phyloP scores from a whole-genome alignment of 1,140 invertebrate genomes.

The Hycleus cichorii region DNA sequence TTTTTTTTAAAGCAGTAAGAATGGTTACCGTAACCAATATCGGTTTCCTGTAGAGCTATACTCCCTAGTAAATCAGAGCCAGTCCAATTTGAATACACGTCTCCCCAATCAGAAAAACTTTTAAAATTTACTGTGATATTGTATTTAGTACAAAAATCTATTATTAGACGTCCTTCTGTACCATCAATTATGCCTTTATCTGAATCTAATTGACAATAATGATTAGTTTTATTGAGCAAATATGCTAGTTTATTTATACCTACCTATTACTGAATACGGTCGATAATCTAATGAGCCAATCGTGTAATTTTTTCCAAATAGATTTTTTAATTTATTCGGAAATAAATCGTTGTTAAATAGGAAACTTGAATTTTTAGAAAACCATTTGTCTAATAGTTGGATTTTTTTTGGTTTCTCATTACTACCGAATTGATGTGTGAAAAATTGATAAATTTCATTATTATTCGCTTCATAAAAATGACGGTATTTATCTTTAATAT shows the following conservation, averaged over 20 bases:
- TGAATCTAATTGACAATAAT: neutral
- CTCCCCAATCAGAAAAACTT: slow-evolving; percentile 2
- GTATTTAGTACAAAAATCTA: slow-evolving; percentile 2
- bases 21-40: slow-evolving; percentile 2
- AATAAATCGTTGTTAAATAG: slow-evolving; percentile 10
- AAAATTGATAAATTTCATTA: slow-evolving; percentile 1
- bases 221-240: neutral
- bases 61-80: slow-evolving; percentile 1
- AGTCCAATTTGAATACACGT: slow-evolving; percentile 8
- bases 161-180: slow-evolving; percentile 1
- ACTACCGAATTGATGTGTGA: slow-evolving; percentile 15
- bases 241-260: neutral
- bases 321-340: slow-evolving; percentile 18
- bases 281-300: slow-evolving; percentile 16
- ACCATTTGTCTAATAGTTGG: slow-evolving; percentile 16
- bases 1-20: no score
- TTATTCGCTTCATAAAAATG: neutral
- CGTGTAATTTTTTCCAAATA: slow-evolving; percentile 9
- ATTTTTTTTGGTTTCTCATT: neutral
- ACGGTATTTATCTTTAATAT: no score
- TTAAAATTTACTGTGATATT: slow-evolving; percentile 2
- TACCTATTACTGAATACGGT: slow-evolving; percentile 18
- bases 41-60: neutral
- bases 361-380: slow-evolving; percentile 12
- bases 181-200: neutral